A percentile compares a stretch with the other conserved stretches of the same genome.
phyloP scores from a whole-genome alignment of 2,797 vertebrate species.

The Phataginus tetradactyla region DNA sequence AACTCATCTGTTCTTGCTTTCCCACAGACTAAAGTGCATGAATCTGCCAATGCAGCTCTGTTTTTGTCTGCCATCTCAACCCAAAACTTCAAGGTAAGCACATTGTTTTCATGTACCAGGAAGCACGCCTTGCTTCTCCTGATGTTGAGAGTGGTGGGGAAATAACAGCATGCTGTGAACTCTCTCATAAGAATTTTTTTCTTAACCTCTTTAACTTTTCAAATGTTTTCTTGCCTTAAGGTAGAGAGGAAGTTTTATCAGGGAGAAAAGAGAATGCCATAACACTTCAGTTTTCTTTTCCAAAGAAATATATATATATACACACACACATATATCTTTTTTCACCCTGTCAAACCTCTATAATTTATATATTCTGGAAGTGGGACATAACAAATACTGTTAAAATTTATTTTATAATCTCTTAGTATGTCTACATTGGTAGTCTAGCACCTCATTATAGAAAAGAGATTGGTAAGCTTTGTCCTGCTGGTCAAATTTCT shows the following conservation, averaged over 20 bases:
- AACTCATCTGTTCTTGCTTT: not conserved
- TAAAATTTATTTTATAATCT: conserved; percentile 8
- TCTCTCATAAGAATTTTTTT: not conserved
- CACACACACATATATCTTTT: not conserved
- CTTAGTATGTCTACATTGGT: not conserved
- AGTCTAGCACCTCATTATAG: not conserved
- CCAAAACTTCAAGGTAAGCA: not conserved
- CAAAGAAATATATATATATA: not conserved
- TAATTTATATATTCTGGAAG: not conserved
- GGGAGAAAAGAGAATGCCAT: not conserved
- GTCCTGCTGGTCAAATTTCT: not conserved
- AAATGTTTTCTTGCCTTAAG: not conserved
- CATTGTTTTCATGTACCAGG: not conserved
- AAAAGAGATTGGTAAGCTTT: not conserved
- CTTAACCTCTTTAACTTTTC: not conserved
- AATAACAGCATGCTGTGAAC: not conserved
- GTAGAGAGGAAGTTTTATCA: not conserved
- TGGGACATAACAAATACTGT: not conserved
- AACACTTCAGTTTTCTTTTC: not conserved
- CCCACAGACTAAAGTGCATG: not conserved
- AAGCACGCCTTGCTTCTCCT: not conserved
- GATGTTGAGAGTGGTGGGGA: not conserved
- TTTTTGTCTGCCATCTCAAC: not conserved
- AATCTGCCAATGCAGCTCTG: accelerated
- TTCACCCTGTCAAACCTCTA: not conserved